Evolutionary conservation across 2,888 invertebrate genomes (phyloP), one percentile per base, ranked within the genome.

Genomic region (Ectemnius cavifrons): DNA sequence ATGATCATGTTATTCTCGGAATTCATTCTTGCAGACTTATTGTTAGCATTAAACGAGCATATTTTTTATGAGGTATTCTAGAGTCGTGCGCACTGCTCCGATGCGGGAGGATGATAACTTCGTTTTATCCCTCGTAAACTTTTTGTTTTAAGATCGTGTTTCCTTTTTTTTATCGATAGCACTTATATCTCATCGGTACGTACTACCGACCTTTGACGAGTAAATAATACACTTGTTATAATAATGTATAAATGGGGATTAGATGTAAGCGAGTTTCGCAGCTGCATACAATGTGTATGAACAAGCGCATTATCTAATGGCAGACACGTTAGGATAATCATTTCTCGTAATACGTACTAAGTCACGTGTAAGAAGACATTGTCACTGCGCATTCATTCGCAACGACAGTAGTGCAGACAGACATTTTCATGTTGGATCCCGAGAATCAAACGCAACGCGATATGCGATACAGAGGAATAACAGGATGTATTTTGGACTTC

Each of bases 201-300:
- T 59, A 60, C 56, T 28, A 52, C 65, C 58, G 68, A 70, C 64
- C 8, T 37, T 63, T 60, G 67, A 71, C 63, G 62, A 65, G 60
- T 62, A 60, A 64, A 63, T 56, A 56, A 46, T 66, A 63, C 37
- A 6, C 69, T 67, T 59, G 67, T 75, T 69, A 64, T 64, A 63
- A 62, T 47, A 28, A 69, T 65, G 65, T 77, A 60, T 81, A 77
- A 81, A 77, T 71, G 57, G 64, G 60, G 61, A 61, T 37, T 81
- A 79, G 79, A 47, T 59, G 23, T 70, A 79, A 75, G 63, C 23
- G 27, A 46, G 47, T 58, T 37, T 23, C 52, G 47, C 49, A 49
- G 52, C 46, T 67, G 46, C 45, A 46, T 45, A 27, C 16, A 64
- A 46, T 57, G 59, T 58, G 18, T 67, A 64, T 67, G 18, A 49